phyloP scores from a whole-genome alignment of 2,888 invertebrate genomes.

The Acholoe squamosa region DNA sequence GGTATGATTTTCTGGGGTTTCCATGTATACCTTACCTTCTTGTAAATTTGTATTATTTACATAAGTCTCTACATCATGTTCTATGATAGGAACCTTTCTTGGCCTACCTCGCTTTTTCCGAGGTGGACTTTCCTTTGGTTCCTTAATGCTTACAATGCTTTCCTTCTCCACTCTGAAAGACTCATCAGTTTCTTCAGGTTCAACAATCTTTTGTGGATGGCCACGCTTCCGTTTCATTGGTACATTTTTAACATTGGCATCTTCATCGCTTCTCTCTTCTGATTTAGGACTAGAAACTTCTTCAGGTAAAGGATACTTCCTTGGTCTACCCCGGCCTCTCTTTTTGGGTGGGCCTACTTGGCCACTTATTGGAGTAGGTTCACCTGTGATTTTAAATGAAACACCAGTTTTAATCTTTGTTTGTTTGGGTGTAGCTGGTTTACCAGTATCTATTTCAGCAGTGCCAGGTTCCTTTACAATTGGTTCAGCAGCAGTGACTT shows the following conservation, averaged over 20 bases:
- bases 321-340: not conserved
- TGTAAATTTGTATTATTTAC: not conserved
- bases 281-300: too few relatives aligned
- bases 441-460: too few relatives aligned
- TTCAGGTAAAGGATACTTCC: not conserved
- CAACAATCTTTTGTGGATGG: not conserved
- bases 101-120: slow-evolving; percentile 29
- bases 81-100: not conserved
- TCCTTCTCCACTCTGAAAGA: not conserved
- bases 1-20: not conserved
- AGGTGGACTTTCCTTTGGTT: not conserved
- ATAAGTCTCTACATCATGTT: not conserved
- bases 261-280: not conserved
- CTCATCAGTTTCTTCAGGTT: not conserved
- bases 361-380: not conserved
- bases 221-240: slow-evolving; percentile 5
- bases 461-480: too few relatives aligned
- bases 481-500: too few relatives aligned
- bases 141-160: not conserved
- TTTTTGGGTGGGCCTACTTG: not conserved
- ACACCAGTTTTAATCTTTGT: too few relatives aligned
- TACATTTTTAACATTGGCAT: not conserved
- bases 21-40: not conserved
- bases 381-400: too few relatives aligned
- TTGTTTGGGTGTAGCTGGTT: too few relatives aligned